A percentile compares a stretch with the other conserved stretches of the same genome.
phyloP scores from a whole-genome alignment of 2,888 invertebrate species.

The Parelbella ahira region DNA sequence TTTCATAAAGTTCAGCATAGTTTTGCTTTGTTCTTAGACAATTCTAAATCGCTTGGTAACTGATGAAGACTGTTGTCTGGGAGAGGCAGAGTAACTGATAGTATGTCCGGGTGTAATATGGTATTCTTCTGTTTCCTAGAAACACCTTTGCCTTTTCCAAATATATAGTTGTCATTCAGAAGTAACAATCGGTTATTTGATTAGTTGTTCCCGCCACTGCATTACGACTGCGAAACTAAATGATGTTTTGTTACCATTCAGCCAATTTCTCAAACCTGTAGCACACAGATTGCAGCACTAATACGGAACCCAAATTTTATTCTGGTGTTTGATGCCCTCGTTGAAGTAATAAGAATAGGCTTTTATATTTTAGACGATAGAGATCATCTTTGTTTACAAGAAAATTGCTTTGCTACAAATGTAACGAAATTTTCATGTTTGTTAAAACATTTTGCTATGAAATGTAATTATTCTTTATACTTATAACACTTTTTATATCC shows the following conservation, averaged over 20 bases:
- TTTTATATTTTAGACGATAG: neutral
- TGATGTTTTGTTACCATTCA: conserved; percentile 26
- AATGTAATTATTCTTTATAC: conserved; percentile 1
- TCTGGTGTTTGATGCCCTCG: conserved; percentile 1
- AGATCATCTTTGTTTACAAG: neutral
- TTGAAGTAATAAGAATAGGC: conserved; percentile 5
- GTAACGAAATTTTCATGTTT: neutral
- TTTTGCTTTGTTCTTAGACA: neutral
- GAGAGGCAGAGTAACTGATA: neutral
- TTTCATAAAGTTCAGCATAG: neutral
- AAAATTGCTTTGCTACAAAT: neutral
- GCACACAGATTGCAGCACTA: conserved; percentile 27
- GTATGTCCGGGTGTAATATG: neutral
- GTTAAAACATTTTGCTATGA: neutral
- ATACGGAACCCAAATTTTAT: conserved; percentile 27
- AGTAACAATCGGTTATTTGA: conserved; percentile 37
- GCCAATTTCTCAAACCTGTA: conserved; percentile 26
- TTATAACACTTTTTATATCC: neutral
- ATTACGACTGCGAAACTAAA: conserved; percentile 24
- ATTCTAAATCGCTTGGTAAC: neutral
- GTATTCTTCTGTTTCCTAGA: neutral
- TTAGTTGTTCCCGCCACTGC: conserved; percentile 6
- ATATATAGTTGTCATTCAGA: conserved; percentile 46
- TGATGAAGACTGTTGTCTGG: neutral
- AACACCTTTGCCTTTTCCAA: neutral